Conservation (phyloP, 2,797 vertebrate species). For the Hyperoplus immaculatus region DNA sequence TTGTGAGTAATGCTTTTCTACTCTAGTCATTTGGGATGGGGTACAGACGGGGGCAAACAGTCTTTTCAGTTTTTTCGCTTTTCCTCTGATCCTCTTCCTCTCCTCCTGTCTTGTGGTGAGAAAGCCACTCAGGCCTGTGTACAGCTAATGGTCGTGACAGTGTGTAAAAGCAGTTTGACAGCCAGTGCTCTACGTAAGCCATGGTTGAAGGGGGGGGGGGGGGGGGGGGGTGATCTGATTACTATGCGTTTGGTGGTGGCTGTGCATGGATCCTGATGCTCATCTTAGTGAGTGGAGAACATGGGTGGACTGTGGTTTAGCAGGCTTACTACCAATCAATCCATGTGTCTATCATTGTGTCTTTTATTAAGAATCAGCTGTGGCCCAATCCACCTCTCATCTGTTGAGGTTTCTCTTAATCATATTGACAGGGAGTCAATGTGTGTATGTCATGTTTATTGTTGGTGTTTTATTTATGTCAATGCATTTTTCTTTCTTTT, state of each 20-base stretch:
- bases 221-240: conserved; percentile 91
- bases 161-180: conserved; percentile 98
- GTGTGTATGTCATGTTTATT: not conserved
- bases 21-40: conserved; percentile 85
- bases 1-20: conserved; percentile 92
- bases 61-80: conserved; percentile 86
- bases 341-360: conserved; percentile 13
- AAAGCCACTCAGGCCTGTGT: conserved; percentile 89
- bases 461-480: not conserved
- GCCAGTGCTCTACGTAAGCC: conserved; percentile 94
- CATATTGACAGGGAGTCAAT: conserved; percentile 1
- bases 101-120: conserved; percentile 61
- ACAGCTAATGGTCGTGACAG: conserved; percentile 93
- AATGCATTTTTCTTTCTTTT: not conserved
- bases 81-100: conserved; percentile 42
- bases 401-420: conserved; percentile 3
- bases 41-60: conserved; percentile 82
- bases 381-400: not conserved
- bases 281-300: conserved; percentile 22
- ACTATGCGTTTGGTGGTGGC: conserved; percentile 89
- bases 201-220: conserved; percentile 88
- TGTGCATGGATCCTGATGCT: conserved; percentile 85
- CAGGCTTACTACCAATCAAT: conserved; percentile 17
- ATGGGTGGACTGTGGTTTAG: conserved; percentile 11
- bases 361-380: conserved; percentile 24